Conservation (phyloP, 2,888 invertebrate genomes). For the Amorpha juglandis region DNA sequence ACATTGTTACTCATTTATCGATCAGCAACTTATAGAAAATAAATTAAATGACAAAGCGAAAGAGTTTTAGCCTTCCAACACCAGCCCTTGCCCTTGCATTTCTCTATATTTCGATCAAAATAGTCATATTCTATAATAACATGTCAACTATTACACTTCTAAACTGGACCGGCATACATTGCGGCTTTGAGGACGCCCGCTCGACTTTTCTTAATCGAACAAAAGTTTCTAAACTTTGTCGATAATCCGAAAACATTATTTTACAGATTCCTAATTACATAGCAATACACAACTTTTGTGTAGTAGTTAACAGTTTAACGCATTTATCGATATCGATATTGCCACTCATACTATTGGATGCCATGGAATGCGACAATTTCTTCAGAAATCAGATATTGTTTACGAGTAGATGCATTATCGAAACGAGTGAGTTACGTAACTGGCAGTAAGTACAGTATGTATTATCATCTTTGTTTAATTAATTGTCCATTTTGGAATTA, state of each 20-base stretch:
- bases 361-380: not conserved
- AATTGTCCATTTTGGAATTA: too few species aligned
- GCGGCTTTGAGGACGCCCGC: conserved; percentile 11
- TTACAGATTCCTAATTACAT: not conserved
- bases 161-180: conserved; percentile 25
- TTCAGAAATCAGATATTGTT: not conserved
- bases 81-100: conserved; percentile 1
- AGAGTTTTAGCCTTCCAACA: not conserved
- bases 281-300: not conserved
- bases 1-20: not conserved
- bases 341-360: not conserved
- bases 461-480: too few species aligned
- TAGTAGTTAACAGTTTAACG: not conserved
- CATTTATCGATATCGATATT: not conserved
- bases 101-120: conserved; percentile 16
- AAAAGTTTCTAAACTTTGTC: conserved; percentile 6
- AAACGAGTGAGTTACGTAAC: not conserved
- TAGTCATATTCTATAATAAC: conserved; percentile 14
- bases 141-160: conserved; percentile 20
- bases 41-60: not conserved
- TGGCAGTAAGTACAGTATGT: too few species aligned
- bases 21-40: not conserved
- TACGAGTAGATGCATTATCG: not conserved
- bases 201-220: conserved; percentile 2
- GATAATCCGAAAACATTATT: not conserved